phyloP scores from a whole-genome alignment of 1,140 invertebrate species.

The Catajapyx aquilonaris region DNA sequence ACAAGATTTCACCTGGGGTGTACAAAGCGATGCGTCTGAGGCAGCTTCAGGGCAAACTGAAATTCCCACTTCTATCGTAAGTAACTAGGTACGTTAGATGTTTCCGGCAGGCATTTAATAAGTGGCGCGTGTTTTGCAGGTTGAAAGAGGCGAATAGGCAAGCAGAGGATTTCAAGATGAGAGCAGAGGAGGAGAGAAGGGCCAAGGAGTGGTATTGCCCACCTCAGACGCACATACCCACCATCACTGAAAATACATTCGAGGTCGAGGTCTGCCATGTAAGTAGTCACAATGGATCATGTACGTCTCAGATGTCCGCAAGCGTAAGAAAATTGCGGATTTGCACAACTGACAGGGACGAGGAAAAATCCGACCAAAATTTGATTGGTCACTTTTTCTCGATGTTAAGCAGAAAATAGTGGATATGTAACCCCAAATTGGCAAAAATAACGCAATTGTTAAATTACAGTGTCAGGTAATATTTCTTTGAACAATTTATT shows the following conservation, averaged over 20 bases:
- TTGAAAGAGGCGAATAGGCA: slow-evolving; percentile 13
- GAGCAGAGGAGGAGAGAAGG: slow-evolving; percentile 1
- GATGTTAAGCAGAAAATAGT: too few relatives aligned
- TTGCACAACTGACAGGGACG: too few relatives aligned
- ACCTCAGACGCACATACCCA: slow-evolving; percentile 25
- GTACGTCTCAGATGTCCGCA: slow-evolving; percentile 3
- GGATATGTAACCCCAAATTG: slow-evolving; percentile 2
- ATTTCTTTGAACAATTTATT: slow-evolving; percentile 7
- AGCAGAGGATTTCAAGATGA: slow-evolving; percentile 9
- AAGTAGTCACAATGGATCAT: slow-evolving; percentile 13
- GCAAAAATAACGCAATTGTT: slow-evolving; percentile 2
- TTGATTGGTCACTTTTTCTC: too few relatives aligned
- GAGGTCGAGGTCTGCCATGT: slow-evolving; percentile 24
- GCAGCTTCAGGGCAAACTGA: slow-evolving; percentile 21
- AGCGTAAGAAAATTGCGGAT: slow-evolving; percentile 3
- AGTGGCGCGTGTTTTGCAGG: slow-evolving; percentile 6
- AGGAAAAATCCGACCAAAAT: too few relatives aligned
- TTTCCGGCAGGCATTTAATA: slow-evolving; percentile 1
- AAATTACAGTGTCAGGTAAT: not conserved
- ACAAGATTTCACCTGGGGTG: slow-evolving; percentile 40
- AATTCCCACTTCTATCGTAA: slow-evolving; percentile 24
- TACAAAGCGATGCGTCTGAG: slow-evolving; percentile 58
- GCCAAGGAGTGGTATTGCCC: slow-evolving; percentile 24
- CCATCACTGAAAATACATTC: slow-evolving; percentile 22
- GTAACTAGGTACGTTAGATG: slow-evolving; percentile 15